Evolutionary conservation across 2,797 vertebrate species (phyloP), one percentile per base, ranked within the genome.

Genomic region (Malurus leucopterus): DNA sequence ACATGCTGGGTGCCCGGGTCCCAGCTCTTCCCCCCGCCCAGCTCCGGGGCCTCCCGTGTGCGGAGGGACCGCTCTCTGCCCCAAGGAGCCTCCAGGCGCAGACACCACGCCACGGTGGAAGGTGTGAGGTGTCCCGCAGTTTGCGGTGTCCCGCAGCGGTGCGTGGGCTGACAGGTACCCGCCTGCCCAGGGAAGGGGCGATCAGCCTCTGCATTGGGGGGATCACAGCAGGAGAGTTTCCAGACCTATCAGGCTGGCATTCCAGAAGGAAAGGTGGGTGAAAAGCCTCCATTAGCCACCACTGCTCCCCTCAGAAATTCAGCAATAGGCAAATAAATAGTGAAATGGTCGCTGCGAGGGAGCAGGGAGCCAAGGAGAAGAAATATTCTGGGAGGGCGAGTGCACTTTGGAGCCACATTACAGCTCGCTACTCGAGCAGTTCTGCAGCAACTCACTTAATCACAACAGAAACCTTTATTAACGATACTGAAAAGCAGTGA

Each of bases 401-500:
- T 30, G 73, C 79, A 69, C 75, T 87, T 93, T 16, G 84, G 95
- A 96, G 94, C 91, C 92, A 92, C 89, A 26, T 91, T 84, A 63
- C 83, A 26, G 90, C 84, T 69, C 15, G 13, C 74, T 29, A 61
- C 91, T 53, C 2, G 46, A 82, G 92, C 86, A 63, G 84, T 77
- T 86, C 92, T 72, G 93, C 94, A 90, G 93, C 93, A 64, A 83
- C 96, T 96, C 95, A 91, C 96, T 96, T 96, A 93, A 95, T 96
- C 96, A 95, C 96, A 93, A 95, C 94, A 95, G 95, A 96, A 95
- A 96, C 96, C 94, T 96, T 96, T 95, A 96, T 97, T 96, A 97
- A 96, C 93, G 92, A 90, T 94, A 93, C 95, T 89, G 95, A 94
- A 93, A 94, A 87, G 67, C 82, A 49, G 95, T 58, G 94, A 95